Conservation (phyloP, 2,888 invertebrate species). For the Andrena hattorfiana region DNA sequence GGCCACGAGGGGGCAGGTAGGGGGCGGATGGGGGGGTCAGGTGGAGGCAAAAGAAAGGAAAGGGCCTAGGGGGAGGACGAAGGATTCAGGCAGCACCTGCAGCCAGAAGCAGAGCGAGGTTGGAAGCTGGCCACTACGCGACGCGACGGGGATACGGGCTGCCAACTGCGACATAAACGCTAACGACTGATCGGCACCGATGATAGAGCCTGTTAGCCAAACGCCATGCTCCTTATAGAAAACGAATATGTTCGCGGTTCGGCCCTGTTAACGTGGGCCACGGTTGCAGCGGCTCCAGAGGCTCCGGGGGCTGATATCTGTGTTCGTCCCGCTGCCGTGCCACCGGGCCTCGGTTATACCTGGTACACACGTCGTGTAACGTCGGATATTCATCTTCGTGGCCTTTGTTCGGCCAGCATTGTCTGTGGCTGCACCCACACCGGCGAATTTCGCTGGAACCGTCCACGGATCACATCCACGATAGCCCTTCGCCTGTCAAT, state of each 20-base stretch:
- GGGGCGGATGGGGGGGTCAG: neutral
- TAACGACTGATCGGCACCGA: slow-evolving; percentile 78
- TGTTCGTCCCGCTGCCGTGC: slow-evolving; percentile 57
- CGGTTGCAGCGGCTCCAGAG: slow-evolving; percentile 13
- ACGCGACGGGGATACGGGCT: slow-evolving; percentile 49
- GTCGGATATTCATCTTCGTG: slow-evolving; percentile 66
- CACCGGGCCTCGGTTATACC: slow-evolving; percentile 40
- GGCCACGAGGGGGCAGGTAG: neutral
- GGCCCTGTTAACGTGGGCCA: slow-evolving; percentile 63
- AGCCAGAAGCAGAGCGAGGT: slow-evolving; percentile 54
- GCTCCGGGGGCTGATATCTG: slow-evolving; percentile 69
- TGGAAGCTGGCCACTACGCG: slow-evolving; percentile 43
- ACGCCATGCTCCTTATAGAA: slow-evolving; percentile 78
- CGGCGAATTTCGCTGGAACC: slow-evolving; percentile 61
- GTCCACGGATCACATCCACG: slow-evolving; percentile 32
- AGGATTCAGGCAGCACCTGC: slow-evolving; percentile 51
- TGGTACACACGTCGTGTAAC: slow-evolving; percentile 66
- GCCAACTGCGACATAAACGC: slow-evolving; percentile 75
- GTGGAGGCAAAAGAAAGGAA: neutral
- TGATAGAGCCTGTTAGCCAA: slow-evolving; percentile 79
- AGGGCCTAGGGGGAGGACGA: slow-evolving; percentile 17
- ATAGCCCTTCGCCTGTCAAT: slow-evolving; percentile 62
- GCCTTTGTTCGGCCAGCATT: slow-evolving; percentile 63
- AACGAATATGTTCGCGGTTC: slow-evolving; percentile 77
- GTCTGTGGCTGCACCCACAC: slow-evolving; percentile 53